Evolutionary conservation across 2,888 invertebrate species (phyloP), one percentile per base, ranked within the genome.

Genomic region (Clostera curtula): DNA sequence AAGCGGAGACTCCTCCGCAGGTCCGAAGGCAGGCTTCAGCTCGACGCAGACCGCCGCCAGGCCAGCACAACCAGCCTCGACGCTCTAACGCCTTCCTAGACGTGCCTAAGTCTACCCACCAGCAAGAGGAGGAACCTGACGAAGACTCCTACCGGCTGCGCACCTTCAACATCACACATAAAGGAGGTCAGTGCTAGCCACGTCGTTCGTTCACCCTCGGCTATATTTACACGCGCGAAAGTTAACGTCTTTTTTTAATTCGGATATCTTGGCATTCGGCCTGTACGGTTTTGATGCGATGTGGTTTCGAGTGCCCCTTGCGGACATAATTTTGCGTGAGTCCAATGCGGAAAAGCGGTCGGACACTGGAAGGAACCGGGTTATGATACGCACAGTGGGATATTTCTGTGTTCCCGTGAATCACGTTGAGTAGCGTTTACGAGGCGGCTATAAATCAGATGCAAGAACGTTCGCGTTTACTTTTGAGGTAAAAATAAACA

Each of bases 131-230:
- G 12, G 88, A 89, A 40, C 91, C 91, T 27, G 93, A 94, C 56
- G 94, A 94, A 57, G 95, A 95, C 73, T 91, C 93, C 40, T 95
- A 96, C 80, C 88, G 96, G 43, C 89, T 97, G 56, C 88, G 97
- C 56, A 95, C 95, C 48, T 98, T 98, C 86, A 93, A 94, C 80
- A 92, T 92, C 79, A 93, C 96, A 54, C 89, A 92, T 55, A 97
- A 97, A 89, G 94, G 94, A 90, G 88, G 88, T 89, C 75, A 80
- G 80, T 82, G 72, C 69, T 67, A 61, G 36, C 52, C 44, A 29
- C 36, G 33, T 41, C 56, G 79, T 66, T 59, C 77, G 62, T 80
- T 79, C 69, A 79, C 70, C 79, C 59, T 53, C 36, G 26, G 49
- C 67, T 73, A 68, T 63, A 69, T 69, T 64, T 70, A 65, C 55